Evolutionary conservation across 2,113 vertebrate species (phyloP).

Genomic region (Passerina amoena): DNA sequence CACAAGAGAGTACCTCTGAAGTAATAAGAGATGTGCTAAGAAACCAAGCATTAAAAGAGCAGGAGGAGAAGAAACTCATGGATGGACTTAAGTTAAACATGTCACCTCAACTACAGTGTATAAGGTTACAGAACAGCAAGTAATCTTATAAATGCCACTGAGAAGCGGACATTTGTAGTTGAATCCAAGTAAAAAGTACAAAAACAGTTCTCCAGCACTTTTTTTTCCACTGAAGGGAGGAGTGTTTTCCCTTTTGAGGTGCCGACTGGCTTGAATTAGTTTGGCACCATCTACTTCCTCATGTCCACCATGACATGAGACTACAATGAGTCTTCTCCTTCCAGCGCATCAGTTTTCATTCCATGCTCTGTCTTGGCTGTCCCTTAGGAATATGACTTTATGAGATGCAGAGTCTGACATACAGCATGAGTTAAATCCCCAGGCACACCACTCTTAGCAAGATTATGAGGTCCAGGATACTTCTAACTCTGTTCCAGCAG

Average conservation of each 20-base stretch:
- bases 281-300: rapidly evolving
- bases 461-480: neutral
- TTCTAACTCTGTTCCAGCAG: neutral
- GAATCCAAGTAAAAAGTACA: neutral
- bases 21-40: neutral
- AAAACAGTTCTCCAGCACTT: neutral
- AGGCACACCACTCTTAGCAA: neutral
- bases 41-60: neutral
- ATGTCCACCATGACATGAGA: rapidly evolving
- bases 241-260: neutral
- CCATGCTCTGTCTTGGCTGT: neutral
- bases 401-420: rapidly evolving
- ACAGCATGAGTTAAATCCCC: neutral
- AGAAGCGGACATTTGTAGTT: neutral
- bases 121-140: neutral
- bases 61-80: neutral
- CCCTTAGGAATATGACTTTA: neutral
- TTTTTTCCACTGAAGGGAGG: neutral
- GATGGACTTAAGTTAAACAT: neutral
- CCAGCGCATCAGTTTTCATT: neutral
- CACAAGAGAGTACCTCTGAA: neutral
- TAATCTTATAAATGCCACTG: neutral
- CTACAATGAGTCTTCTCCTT: neutral
- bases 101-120: neutral
- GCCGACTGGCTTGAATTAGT: neutral